phyloP scores from a whole-genome alignment of 2,888 invertebrate genomes.

The Hirtodrosophila alboralis region DNA sequence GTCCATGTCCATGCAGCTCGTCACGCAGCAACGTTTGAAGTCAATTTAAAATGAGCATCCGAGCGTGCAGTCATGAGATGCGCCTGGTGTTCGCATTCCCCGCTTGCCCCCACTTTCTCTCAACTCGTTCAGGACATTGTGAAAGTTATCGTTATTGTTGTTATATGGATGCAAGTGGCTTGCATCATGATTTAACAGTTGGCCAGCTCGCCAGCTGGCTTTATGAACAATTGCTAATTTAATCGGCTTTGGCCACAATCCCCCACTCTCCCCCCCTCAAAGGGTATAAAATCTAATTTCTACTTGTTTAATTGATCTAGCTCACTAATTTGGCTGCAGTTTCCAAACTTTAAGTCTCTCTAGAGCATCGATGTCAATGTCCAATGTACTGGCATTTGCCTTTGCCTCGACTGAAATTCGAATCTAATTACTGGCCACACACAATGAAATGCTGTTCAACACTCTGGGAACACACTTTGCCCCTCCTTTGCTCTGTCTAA shows the following conservation, averaged over 20 bases:
- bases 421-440: slow-evolving; percentile 71
- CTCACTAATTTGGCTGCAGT: slow-evolving; percentile 58
- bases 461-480: too few relatives aligned
- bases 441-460: slow-evolving; percentile 52
- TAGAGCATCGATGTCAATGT: slow-evolving; percentile 18
- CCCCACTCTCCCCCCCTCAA: slow-evolving; percentile 4
- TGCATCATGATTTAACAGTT: slow-evolving; percentile 69
- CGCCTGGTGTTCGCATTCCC: slow-evolving; percentile 26
- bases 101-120: too few relatives aligned
- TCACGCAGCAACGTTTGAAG: slow-evolving; percentile 80
- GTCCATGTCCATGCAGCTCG: slow-evolving; percentile 69
- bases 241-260: slow-evolving; percentile 56
- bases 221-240: slow-evolving; percentile 80
- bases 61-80: slow-evolving; percentile 79
- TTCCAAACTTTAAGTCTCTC: slow-evolving; percentile 49
- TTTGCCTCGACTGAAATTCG: slow-evolving; percentile 30
- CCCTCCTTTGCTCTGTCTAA: neutral
- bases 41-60: slow-evolving; percentile 80
- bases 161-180: slow-evolving; percentile 55
- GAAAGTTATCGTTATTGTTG: slow-evolving; percentile 69
- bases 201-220: slow-evolving; percentile 51
- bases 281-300: slow-evolving; percentile 45
- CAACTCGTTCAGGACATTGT: slow-evolving; percentile 12
- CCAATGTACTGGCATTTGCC: slow-evolving; percentile 15
- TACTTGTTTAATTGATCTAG: slow-evolving; percentile 58